Conservation (phyloP, 1,140 invertebrate genomes). For the Drosophila santomea region DNA sequence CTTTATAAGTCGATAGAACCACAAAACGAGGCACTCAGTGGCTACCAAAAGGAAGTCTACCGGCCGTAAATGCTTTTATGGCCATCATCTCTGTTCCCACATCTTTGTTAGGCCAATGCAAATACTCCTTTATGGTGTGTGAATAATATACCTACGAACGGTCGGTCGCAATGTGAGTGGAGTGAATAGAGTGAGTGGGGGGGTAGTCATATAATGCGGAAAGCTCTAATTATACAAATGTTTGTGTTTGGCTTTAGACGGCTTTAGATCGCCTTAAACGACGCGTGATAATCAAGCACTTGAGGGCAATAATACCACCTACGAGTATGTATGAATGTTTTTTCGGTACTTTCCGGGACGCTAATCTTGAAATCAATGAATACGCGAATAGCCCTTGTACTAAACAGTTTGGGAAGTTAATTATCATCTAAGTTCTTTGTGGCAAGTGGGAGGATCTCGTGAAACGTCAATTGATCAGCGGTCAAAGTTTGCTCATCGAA, state of each 20-base stretch:
- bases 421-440: conserved; percentile 14
- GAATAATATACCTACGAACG: not conserved
- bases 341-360: not conserved
- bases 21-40: conserved; percentile 7
- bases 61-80: conserved; percentile 23
- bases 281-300: conserved; percentile 34
- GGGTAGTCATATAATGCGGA: conserved; percentile 24
- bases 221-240: conserved; percentile 51
- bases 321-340: not conserved
- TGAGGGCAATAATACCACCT: not conserved
- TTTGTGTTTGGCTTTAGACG: conserved; percentile 45
- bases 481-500: conserved; percentile 18
- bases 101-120: conserved; percentile 13
- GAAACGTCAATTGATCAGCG: conserved; percentile 8
- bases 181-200: not conserved
- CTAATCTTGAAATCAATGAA: conserved; percentile 18
- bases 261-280: conserved; percentile 16
- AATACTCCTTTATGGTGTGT: conserved; percentile 33
- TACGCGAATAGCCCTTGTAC: not conserved
- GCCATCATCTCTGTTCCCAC: not conserved
- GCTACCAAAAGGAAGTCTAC: conserved; percentile 5
- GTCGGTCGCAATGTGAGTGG: not conserved
- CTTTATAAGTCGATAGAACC: conserved; percentile 7
- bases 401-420: not conserved
- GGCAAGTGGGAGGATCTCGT: conserved; percentile 10